These are phyloP conservation scores for Nebria salina DNA, from an alignment of 2,888 invertebrate genomes.

Conservation along the genomic window DNA sequence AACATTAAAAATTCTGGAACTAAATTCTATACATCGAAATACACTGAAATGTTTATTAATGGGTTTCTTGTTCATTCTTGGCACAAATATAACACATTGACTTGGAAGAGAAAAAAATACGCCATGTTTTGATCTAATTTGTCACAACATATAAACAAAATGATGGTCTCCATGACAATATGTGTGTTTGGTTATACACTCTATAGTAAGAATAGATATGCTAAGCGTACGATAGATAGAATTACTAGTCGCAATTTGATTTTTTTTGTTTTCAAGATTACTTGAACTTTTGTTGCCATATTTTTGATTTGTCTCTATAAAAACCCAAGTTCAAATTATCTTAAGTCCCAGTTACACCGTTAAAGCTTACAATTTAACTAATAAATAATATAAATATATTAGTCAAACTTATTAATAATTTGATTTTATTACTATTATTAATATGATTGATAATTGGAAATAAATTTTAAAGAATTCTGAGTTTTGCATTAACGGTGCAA, in stretches of 20 bases:
- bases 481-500: not conserved
- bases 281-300: not conserved
- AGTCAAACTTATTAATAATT: too few relatives aligned
- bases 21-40: slow-evolving; percentile 45
- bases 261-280: not conserved
- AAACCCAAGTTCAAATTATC: not conserved
- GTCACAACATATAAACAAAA: not conserved
- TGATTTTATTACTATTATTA: too few relatives aligned
- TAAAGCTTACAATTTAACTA: not conserved
- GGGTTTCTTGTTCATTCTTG: slow-evolving; percentile 35
- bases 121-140: not conserved
- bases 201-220: slow-evolving; percentile 3
- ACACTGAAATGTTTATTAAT: slow-evolving; percentile 29
- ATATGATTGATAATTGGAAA: too few relatives aligned
- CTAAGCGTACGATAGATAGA: not conserved
- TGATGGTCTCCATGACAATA: slow-evolving; percentile 7
- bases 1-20: slow-evolving; percentile 41
- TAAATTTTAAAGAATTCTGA: too few relatives aligned
- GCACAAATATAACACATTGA: slow-evolving; percentile 42
- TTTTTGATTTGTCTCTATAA: not conserved
- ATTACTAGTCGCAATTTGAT: not conserved
- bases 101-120: slow-evolving; percentile 42
- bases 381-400: not conserved
- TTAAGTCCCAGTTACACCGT: not conserved
- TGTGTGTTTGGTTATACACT: slow-evolving; percentile 3